Base-by-base conservation (phyloP, 1,140 invertebrate genomes). In the Brachionus koreanus region DNA sequence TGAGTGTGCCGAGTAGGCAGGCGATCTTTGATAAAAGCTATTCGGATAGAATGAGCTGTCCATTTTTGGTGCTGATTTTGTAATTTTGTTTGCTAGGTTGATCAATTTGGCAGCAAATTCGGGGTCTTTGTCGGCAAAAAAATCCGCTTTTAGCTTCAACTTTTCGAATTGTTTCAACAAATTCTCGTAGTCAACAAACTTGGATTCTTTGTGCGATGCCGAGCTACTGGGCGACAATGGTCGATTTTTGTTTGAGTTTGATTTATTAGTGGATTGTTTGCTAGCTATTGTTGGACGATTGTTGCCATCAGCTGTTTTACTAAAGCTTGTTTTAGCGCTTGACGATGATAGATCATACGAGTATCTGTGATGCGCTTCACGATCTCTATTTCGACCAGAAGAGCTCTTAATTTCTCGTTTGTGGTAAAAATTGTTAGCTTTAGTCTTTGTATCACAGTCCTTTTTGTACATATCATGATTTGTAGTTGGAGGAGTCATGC, bases 401-500 rank as follows among this genome's bases (percentile, higher is more conserved):
- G 65, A 37, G 33, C 35, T 69, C 9, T 74, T 74, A 35, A 23
- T 65, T 65, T 65, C 63, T 39, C 35, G 65, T 39, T 69, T 19
- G 37, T 69, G 65, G 37, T 37, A 37, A 16, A 19, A 39, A 39
- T 37, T 69, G 65, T 16, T 69, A 4, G 16, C 16, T 39, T 39
- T 69, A 33, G 29, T 69, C 65, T 69, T 69, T 13, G 16, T 69
- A 39, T 69, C 65, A 39, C 65, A 33, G 37, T 69, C 65, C 37
- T 39, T 69, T 69, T 69, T 69, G 63, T 65, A 65, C 33, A 65
- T 65, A 39, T 69, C 65, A 69, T 69, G 65, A 69, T 69, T 69
- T 69, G 63, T 65, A 5, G 63, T 65, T 65, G 35, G 35, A 57
- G 49, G 49, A 39, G 33, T 69, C 65, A 69, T 69, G 65, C 65